A percentile compares a stretch with the other conserved stretches of the same genome.
phyloP scores from a whole-genome alignment of 2,888 invertebrate genomes.

The Plemyria rubiginata region DNA sequence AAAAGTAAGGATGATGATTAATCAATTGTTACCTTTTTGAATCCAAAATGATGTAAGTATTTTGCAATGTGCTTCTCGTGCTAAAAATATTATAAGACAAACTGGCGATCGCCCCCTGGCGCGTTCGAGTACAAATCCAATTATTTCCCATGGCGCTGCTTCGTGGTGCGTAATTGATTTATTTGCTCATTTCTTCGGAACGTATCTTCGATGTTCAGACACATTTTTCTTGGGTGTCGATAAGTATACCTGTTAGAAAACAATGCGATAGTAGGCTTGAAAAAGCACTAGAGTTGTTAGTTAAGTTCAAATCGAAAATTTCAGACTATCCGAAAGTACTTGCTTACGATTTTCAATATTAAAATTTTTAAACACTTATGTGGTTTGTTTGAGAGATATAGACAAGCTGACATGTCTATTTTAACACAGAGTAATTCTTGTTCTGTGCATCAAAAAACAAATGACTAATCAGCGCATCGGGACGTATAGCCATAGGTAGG shows the following conservation, averaged over 20 bases:
- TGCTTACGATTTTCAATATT: no score
- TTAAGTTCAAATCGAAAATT: no score
- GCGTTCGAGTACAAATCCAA: constrained; percentile 74
- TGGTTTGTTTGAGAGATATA: no score
- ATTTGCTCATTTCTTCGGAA: constrained; percentile 73
- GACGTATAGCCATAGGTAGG: no score
- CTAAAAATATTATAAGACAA: constrained; percentile 66
- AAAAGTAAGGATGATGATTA: no score
- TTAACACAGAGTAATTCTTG: no score
- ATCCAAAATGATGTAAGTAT: not conserved
- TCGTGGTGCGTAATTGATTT: constrained; percentile 77
- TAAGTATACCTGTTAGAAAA: constrained; percentile 17
- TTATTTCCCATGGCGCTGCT: constrained; percentile 71
- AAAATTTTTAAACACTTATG: no score
- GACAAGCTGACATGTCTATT: no score
- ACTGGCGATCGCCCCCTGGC: constrained; percentile 66
- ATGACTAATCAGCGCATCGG: not conserved
- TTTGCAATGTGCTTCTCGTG: constrained; percentile 1
- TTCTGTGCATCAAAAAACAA: not conserved
- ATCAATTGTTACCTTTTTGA: no score
- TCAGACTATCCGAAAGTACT: no score
- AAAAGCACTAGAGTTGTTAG: not conserved
- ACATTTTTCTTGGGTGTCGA: constrained; percentile 47
- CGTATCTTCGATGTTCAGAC: constrained; percentile 54
- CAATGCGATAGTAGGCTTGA: not conserved